phyloP scores from a whole-genome alignment of 2,888 invertebrate genomes.

The Copidosoma aretas region DNA sequence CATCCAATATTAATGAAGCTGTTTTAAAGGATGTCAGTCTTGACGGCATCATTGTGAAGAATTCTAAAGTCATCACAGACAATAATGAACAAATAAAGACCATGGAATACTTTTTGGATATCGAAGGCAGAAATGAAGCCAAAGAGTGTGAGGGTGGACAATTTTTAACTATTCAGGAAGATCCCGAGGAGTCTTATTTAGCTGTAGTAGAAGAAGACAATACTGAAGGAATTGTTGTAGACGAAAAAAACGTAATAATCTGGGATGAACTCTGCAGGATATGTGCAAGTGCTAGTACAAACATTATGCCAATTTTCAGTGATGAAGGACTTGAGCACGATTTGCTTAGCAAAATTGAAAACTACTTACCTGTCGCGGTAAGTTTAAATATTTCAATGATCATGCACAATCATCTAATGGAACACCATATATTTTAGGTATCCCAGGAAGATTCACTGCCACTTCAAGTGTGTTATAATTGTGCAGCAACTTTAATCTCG shows the following conservation, averaged over 20 bases:
- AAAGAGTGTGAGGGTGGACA: not conserved
- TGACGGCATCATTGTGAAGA: conserved; percentile 16
- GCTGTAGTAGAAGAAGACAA: conserved; percentile 19
- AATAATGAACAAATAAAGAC: conserved; percentile 18
- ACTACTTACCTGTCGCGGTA: conserved; percentile 71
- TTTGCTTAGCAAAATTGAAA: conserved; percentile 69
- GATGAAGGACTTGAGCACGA: conserved; percentile 70
- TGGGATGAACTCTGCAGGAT: conserved; percentile 62
- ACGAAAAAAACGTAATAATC: conserved; percentile 29
- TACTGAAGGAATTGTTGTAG: conserved; percentile 20
- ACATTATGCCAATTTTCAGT: conserved; percentile 69
- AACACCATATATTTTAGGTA: conserved; percentile 60
- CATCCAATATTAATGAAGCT: too few relatives aligned
- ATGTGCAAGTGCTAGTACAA: conserved; percentile 66
- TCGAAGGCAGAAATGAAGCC: conserved; percentile 11
- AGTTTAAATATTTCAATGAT: conserved; percentile 30
- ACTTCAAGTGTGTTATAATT: conserved; percentile 70
- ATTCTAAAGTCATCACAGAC: conserved; percentile 9
- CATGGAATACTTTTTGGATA: not conserved
- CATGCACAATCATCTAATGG: not conserved
- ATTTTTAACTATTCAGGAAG: not conserved
- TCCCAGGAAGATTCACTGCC: conserved; percentile 66
- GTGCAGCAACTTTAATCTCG: conserved; percentile 69
- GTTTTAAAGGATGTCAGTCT: not conserved
- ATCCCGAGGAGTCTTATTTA: conserved; percentile 14